phyloP scores from a whole-genome alignment of 2,113 vertebrate species.

The Cebus imitator region DNA sequence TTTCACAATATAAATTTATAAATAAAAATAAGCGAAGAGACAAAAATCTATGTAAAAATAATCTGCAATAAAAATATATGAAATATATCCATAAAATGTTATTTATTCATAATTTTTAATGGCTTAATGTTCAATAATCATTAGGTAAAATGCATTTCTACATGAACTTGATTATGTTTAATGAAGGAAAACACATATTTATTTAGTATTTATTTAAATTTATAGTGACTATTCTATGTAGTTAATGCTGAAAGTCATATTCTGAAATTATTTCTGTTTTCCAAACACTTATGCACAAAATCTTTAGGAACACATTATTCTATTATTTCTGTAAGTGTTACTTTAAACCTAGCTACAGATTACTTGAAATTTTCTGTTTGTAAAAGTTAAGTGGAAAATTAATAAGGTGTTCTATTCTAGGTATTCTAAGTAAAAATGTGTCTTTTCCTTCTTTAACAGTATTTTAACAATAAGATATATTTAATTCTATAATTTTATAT shows the following conservation, averaged over 20 bases:
- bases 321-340: neutral
- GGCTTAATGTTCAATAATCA: slow-evolving; percentile 49
- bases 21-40: neutral
- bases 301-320: neutral
- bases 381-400: neutral
- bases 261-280: neutral
- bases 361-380: neutral
- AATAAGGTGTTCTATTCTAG: neutral
- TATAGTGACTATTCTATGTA: neutral
- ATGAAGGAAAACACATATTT: slow-evolving; percentile 28
- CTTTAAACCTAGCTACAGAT: neutral
- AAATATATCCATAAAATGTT: slow-evolving; percentile 29
- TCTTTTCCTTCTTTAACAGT: neutral
- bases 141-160: slow-evolving; percentile 20
- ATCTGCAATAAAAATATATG: slow-evolving; percentile 29
- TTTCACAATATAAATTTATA: neutral
- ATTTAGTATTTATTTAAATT: slow-evolving; percentile 21
- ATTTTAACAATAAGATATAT: neutral
- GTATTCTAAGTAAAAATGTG: neutral
- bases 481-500: neutral
- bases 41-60: slow-evolving; percentile 39
- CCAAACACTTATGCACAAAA: neutral
- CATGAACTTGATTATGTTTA: slow-evolving; percentile 28
- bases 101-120: slow-evolving; percentile 12
- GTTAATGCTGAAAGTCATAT: neutral